Evolutionary conservation across 2,113 vertebrate genomes (phyloP).

Genomic region (Mirounga angustirostris): DNA sequence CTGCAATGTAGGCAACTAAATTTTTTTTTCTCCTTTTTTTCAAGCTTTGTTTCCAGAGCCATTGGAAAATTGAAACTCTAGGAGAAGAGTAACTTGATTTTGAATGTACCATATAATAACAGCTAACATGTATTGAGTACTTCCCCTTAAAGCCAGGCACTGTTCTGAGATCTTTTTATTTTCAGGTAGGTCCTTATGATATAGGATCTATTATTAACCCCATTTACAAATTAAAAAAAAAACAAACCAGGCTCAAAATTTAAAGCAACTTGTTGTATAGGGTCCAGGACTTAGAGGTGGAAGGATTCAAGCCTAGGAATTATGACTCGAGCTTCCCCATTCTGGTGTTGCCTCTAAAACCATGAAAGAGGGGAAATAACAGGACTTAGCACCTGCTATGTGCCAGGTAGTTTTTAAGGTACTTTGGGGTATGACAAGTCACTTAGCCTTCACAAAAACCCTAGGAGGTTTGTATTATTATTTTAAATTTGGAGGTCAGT

Average conservation of each 20-base stretch:
- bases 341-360: background rate
- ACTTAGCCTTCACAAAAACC: background rate
- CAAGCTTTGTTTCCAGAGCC: conserved; percentile 15
- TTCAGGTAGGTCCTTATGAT: conserved; percentile 12
- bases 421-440: background rate
- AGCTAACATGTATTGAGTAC: background rate
- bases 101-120: background rate
- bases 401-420: background rate
- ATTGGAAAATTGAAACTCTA: conserved; percentile 45
- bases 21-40: background rate
- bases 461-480: background rate
- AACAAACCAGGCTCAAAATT: background rate
- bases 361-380: background rate
- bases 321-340: background rate
- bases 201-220: background rate
- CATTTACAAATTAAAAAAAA: conserved; percentile 13
- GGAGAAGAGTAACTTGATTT: conserved; percentile 53
- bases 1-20: background rate
- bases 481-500: conserved; percentile 4
- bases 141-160: background rate
- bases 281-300: background rate
- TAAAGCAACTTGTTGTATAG: background rate
- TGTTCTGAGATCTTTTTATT: conserved; percentile 11
- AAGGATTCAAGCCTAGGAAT: background rate
- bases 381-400: background rate